Percentiles rank a stretch among this genome's conserved stretches.
These are phyloP conservation scores for Gambusia affinis DNA, from an alignment of 2,113 vertebrate species.

Conservation along the genomic window DNA sequence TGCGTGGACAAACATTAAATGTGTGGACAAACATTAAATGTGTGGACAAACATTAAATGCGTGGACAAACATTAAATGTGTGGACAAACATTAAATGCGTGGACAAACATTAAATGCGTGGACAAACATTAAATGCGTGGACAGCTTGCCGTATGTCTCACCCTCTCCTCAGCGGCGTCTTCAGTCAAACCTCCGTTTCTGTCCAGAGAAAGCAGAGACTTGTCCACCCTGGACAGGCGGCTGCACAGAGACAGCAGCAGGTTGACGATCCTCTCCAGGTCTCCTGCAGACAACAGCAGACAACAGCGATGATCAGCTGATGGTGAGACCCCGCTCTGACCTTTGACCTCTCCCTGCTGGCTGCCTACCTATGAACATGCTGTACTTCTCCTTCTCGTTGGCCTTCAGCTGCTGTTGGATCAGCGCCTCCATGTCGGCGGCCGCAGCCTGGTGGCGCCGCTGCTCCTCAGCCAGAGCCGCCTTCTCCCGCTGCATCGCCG, in stretches of 20 bases:
- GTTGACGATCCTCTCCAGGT: constrained; percentile 94
- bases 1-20: background rate
- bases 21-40: no score
- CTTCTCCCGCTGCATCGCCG: constrained; percentile 85
- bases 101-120: no score
- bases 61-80: background rate
- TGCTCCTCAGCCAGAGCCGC: constrained; percentile 84
- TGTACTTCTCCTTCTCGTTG: constrained; percentile 95
- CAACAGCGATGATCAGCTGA: background rate
- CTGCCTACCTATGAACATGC: constrained; percentile 87
- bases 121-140: background rate
- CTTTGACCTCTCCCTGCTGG: no score
- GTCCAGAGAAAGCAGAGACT: constrained; percentile 81
- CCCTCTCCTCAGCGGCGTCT: constrained; percentile 84
- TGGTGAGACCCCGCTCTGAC: no score
- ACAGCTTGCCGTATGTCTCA: constrained; percentile 64
- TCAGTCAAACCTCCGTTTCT: constrained; percentile 54
- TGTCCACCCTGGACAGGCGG: constrained; percentile 90
- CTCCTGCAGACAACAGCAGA: constrained; percentile 71
- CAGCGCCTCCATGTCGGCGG: constrained; percentile 82
- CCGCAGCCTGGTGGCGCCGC: constrained; percentile 82
- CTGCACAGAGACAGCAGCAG: constrained; percentile 94
- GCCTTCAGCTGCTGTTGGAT: constrained; percentile 87
- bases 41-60: background rate
- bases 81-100: background rate